phyloP scores from a whole-genome alignment of 2,888 invertebrate species.

The Pachycephus smyrnensis region DNA sequence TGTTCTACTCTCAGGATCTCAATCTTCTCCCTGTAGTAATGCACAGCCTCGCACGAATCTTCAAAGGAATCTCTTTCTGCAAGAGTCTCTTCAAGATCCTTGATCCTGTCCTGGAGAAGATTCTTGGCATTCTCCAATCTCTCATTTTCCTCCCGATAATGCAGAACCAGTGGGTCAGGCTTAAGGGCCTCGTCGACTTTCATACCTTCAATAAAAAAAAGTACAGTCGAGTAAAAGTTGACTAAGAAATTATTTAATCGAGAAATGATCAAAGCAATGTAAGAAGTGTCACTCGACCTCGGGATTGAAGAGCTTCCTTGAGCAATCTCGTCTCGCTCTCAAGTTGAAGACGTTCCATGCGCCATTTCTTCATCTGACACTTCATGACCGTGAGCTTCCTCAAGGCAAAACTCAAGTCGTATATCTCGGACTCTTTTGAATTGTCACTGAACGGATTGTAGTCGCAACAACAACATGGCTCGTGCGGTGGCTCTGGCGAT shows the following conservation, averaged over 20 bases:
- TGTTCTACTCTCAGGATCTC: slow-evolving; percentile 43
- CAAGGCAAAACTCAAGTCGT: slow-evolving; percentile 53
- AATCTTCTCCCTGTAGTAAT: slow-evolving; percentile 46
- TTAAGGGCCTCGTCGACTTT: slow-evolving; percentile 40
- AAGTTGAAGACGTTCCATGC: slow-evolving; percentile 53
- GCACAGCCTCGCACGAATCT: slow-evolving; percentile 45
- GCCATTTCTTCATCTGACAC: slow-evolving; percentile 61
- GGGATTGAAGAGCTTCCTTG: slow-evolving; percentile 47
- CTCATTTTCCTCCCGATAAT: slow-evolving; percentile 53
- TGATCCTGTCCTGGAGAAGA: slow-evolving; percentile 50
- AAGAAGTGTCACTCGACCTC: slow-evolving; percentile 39
- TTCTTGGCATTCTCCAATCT: slow-evolving; percentile 49
- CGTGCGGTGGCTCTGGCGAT: slow-evolving; percentile 37
- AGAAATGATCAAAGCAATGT: background rate
- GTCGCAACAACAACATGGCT: slow-evolving; percentile 52
- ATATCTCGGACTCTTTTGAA: slow-evolving; percentile 48
- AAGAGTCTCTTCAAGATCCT: slow-evolving; percentile 49
- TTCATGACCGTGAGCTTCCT: slow-evolving; percentile 59
- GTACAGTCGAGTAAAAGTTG: background rate
- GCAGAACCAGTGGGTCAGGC: slow-evolving; percentile 54
- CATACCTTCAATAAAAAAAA: background rate
- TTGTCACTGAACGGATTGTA: slow-evolving; percentile 54
- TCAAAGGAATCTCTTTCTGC: slow-evolving; percentile 48
- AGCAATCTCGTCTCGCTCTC: slow-evolving; percentile 57
- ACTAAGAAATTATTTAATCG: background rate